These are phyloP conservation scores for Rhimphoctona megacephalus DNA, from an alignment of 2,888 invertebrate genomes.

Conservation along the genomic window DNA sequence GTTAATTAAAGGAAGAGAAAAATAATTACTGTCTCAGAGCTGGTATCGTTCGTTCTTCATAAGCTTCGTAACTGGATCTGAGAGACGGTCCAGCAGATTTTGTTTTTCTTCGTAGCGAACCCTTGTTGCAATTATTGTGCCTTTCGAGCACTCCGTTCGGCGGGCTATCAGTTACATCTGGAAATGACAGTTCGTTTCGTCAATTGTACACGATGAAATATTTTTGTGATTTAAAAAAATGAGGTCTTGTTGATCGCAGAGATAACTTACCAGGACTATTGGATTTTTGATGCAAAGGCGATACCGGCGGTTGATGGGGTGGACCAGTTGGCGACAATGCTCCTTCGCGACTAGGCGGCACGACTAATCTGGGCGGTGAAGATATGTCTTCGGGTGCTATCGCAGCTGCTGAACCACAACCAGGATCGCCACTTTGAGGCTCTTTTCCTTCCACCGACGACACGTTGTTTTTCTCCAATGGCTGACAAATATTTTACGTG, in stretches of 20 bases:
- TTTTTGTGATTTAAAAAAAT: not conserved
- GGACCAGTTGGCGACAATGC: slow-evolving; percentile 85
- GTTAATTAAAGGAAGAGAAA: not conserved
- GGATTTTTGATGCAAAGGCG: slow-evolving; percentile 86
- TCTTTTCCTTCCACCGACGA: slow-evolving; percentile 79
- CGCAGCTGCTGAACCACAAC: slow-evolving; percentile 71
- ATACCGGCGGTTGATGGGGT: slow-evolving; percentile 85
- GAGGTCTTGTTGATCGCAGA: not conserved
- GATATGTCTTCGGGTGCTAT: slow-evolving; percentile 77
- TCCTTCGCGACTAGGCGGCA: slow-evolving; percentile 83
- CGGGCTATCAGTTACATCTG: slow-evolving; percentile 85
- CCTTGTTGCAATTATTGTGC: slow-evolving; percentile 83
- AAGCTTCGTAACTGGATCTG: slow-evolving; percentile 92
- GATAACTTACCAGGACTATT: slow-evolving; percentile 85
- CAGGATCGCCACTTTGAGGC: slow-evolving; percentile 72
- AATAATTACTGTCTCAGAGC: slow-evolving; percentile 92
- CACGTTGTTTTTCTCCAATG: slow-evolving; percentile 81
- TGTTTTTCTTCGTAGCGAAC: slow-evolving; percentile 87
- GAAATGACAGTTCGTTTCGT: slow-evolving; percentile 6
- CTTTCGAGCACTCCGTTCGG: slow-evolving; percentile 84
- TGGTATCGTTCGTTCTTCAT: slow-evolving; percentile 94
- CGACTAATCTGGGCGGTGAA: slow-evolving; percentile 79
- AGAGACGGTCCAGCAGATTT: slow-evolving; percentile 82
- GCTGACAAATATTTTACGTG: slow-evolving; percentile 69
- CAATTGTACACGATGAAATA: not conserved